Evolutionary conservation across 2,113 vertebrate genomes (phyloP), one percentile per base, ranked within the genome.

Genomic region (Sprattus sprattus): DNA sequence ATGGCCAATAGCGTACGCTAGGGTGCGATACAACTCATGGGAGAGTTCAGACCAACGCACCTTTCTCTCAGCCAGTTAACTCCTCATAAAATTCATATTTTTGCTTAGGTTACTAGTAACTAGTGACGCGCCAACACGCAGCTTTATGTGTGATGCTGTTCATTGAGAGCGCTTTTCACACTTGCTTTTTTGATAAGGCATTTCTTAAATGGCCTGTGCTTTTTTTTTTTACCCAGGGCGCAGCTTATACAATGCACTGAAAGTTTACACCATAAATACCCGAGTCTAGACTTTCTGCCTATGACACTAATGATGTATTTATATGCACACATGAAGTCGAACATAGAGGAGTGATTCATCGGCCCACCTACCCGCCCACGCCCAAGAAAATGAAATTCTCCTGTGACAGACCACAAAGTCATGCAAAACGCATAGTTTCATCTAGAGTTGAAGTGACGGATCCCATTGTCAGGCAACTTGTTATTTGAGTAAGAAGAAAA

Each of bases 351-450:
- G 75, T 81, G 75, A 85, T 18, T 71, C 28, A 82, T 28, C 67
- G 28, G n/a, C 86, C 83, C 86, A 84, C 78, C 78, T 84, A 28
- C 80, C 86, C 82, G 32, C 86, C 86, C 80, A 82, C 86, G 44
- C 86, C 20, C 25, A 47, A 85, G 80, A 54, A 67, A 54, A 78
- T 78, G 54, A 25, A 85, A 16, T 71, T 81, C 71, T 81, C 84
- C 11, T 13, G 84, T 85, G 71, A 78, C 84, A 85, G 86, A 84
- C 75, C 86, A 84, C 28, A 84, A 81, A 85, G 54, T 85, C 81
- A 78, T 20, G 39, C 83, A 47, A 71, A 85, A 78, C 28, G 71
- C 71, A 78, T 28, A 39, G 71, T 78, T 78, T 78, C 11, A 78
- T 15, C 32, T 15, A 13, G 28, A 78, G 25, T 81, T 45, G 18